Evolutionary conservation across 2,888 invertebrate genomes (phyloP).

Genomic region (Sarcophaga rosellei): DNA sequence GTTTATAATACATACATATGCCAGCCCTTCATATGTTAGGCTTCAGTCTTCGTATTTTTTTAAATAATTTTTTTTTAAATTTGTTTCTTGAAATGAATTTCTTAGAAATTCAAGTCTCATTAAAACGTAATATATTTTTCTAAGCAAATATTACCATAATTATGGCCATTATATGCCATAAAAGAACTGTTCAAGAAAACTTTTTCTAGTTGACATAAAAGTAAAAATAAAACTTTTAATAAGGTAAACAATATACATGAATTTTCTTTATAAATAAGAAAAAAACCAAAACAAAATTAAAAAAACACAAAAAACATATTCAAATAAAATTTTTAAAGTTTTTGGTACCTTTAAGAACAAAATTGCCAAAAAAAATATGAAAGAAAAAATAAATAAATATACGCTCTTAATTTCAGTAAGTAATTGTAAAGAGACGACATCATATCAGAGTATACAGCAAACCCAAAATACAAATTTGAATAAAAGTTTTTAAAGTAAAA

Average conservation of each 20-base stretch:
- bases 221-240: slow-evolving; percentile 47
- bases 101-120: slow-evolving; percentile 15
- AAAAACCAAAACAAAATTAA: not conserved
- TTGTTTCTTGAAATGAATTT: too few species aligned
- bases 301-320: not conserved
- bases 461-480: slow-evolving; percentile 3
- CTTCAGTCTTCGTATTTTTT: too few species aligned
- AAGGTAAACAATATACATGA: slow-evolving; percentile 32
- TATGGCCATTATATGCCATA: slow-evolving; percentile 57
- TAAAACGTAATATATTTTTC: slow-evolving; percentile 32
- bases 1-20: too few species aligned
- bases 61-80: too few species aligned
- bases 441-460: not conserved
- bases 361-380: not conserved
- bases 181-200: slow-evolving; percentile 26
- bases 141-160: slow-evolving; percentile 61
- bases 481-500: not conserved
- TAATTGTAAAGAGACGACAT: too few species aligned
- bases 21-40: too few species aligned
- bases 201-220: slow-evolving; percentile 2
- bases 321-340: not conserved
- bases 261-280: slow-evolving; percentile 20
- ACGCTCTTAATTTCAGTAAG: not conserved
- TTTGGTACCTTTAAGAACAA: not conserved
- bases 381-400: not conserved